Conservation (phyloP, 2,113 vertebrate genomes). For the Platysteira castanea region DNA sequence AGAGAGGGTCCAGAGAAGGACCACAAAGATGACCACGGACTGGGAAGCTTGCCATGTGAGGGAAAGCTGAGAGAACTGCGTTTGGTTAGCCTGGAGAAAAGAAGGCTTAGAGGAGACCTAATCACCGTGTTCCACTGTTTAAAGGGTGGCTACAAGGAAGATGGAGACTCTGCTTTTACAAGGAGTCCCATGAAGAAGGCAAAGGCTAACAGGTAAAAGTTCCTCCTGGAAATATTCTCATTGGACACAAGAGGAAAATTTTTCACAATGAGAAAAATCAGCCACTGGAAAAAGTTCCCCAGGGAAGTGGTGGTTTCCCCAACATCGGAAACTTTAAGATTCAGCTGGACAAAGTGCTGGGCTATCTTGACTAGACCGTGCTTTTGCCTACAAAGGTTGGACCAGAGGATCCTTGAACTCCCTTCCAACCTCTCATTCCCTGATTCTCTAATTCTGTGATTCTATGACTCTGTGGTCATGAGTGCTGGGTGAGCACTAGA, state of each 20-base stretch:
- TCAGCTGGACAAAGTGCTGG: neutral
- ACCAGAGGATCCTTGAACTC: neutral
- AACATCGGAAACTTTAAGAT: rapidly evolving
- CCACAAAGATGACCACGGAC: neutral
- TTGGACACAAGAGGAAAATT: neutral
- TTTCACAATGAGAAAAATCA: neutral
- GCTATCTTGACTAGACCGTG: rapidly evolving
- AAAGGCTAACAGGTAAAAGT: neutral
- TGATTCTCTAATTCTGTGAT: neutral
- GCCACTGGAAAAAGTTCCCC: neutral
- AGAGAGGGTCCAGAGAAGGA: neutral
- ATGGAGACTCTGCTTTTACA: neutral
- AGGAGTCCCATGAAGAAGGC: neutral
- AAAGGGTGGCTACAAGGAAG: neutral
- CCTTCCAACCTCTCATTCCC: neutral
- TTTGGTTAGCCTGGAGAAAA: neutral
- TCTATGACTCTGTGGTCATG: neutral
- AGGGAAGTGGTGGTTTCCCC: neutral
- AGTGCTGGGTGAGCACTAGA: neutral
- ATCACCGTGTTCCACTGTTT: neutral
- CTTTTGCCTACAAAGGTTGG: neutral
- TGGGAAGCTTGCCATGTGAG: neutral
- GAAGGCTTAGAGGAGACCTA: neutral
- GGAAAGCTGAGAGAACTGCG: neutral
- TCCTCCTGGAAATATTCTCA: neutral